Base-by-base conservation (phyloP, 1,140 invertebrate genomes). In the Rhagoletis zephyria region DNA sequence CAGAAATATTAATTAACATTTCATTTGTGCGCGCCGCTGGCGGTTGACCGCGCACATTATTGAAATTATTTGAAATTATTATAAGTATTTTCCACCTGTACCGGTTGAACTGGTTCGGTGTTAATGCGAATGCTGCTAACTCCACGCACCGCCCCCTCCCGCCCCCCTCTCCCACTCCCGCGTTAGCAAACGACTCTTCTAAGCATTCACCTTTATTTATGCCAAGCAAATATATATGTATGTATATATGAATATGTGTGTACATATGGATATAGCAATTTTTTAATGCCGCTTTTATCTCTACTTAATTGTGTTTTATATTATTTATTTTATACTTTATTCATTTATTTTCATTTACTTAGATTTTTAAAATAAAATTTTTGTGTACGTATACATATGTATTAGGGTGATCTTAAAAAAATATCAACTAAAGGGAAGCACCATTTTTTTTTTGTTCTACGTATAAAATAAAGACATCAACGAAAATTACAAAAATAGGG, bases 1-100 rank as follows among this genome's bases (percentile, higher is more conserved):
- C 51, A n/a, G 4, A 51, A 30, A 56, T 81, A 56, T 81, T 59
- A 81, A 81, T 81, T 81, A 81, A 81, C 4, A 81, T 81, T 77
- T 59, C 19, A 56, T 56, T 51, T 56, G 45, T 56, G 74, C 48
- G 19, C 19, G 19, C 16, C 45, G 56, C 7, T 81, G 51, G 16
- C n/a, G 59, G 61, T 81, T 81, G 74, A 14, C 9, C 19, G 64
- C 64, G n/a, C 3, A 16, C 16, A 30, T 67, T 81, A 10, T 81
- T 56, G n/a, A 63, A 12, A 63, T 81, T 59, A 16, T 6, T 51
- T 5, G 14, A 6, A 6, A 14, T 48, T 42, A 74, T 6, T 12
- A 30, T 42, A 30, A 12, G 19, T 14, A 1, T 67, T 74, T 74
- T 48, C 5, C 61, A 63, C 0, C 30, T 30, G 30, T 70, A 70